phyloP scores from a whole-genome alignment of 2,113 vertebrate species.

The Salvelinus fontinalis region DNA sequence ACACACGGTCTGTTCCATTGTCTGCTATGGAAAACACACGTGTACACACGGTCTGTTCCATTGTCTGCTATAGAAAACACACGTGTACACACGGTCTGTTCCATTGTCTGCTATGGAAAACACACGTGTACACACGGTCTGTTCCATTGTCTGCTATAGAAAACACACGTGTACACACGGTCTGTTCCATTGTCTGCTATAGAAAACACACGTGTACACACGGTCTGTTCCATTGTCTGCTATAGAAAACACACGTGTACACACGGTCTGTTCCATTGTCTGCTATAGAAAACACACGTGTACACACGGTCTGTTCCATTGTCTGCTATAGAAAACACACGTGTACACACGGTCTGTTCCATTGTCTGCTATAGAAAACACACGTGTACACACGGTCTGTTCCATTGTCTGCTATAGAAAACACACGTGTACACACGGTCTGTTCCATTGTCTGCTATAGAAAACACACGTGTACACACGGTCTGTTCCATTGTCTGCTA shows the following conservation, averaged over 20 bases:
- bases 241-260: no score
- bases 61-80: conserved; percentile 34
- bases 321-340: conserved; percentile 29
- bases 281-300: conserved; percentile 17
- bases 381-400: conserved; percentile 1
- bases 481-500: conserved; percentile 47
- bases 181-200: conserved; percentile 31
- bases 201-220: no score
- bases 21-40: conserved; percentile 27
- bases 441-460: conserved; percentile 46
- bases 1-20: conserved; percentile 40
- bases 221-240: conserved; percentile 43
- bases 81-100: conserved; percentile 20
- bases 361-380: conserved; percentile 36
- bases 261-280: no score
- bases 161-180: no score
- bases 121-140: neutral
- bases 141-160: no score
- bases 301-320: conserved; percentile 38
- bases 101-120: conserved; percentile 42
- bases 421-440: neutral
- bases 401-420: conserved; percentile 45
- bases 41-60: conserved; percentile 33
- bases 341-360: conserved; percentile 31
- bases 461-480: conserved; percentile 1